Conservation (phyloP, 2,797 vertebrate species). For the Liparis tanakae region DNA sequence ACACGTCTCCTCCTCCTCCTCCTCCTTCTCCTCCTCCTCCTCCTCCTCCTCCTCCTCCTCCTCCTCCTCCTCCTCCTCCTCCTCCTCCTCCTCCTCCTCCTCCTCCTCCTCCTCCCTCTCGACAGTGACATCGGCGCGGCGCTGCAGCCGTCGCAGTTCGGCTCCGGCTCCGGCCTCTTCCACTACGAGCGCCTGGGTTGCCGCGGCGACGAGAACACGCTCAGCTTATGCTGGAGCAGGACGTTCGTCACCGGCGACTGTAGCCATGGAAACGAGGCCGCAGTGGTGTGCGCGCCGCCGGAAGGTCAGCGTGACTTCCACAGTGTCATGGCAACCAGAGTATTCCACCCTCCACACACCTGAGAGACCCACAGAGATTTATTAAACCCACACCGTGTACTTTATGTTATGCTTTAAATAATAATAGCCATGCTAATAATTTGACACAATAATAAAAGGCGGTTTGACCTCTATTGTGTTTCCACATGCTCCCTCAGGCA, state of each 20-base stretch:
- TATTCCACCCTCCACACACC: conserved; percentile 2
- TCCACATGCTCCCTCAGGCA: conserved; percentile 73
- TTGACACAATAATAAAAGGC: background rate
- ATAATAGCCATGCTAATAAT: background rate
- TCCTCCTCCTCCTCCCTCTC: too few relatives aligned
- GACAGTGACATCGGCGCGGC: conserved; percentile 88
- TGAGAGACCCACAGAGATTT: conserved; percentile 11
- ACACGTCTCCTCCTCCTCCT: too few relatives aligned
- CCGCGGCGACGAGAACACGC: conserved; percentile 87
- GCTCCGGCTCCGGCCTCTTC: conserved; percentile 83
- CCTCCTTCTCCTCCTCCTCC: too few relatives aligned
- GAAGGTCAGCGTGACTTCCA: conserved; percentile 86
- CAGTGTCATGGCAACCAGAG: conserved; percentile 27
- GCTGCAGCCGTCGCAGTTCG: conserved; percentile 79
- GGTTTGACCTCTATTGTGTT: background rate
- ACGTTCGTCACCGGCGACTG: conserved; percentile 86
- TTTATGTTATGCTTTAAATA: background rate
- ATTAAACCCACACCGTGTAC: background rate
- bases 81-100: too few relatives aligned
- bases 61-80: too few relatives aligned
- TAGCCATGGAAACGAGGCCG: conserved; percentile 85
- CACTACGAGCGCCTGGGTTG: conserved; percentile 90
- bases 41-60: too few relatives aligned
- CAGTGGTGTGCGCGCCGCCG: conserved; percentile 84
- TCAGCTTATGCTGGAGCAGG: conserved; percentile 86